A percentile compares a stretch with the other conserved stretches of the same genome.
These are phyloP conservation scores for Adrianichthys oophorus DNA, from an alignment of 2,797 vertebrate species.

Conservation along the genomic window DNA sequence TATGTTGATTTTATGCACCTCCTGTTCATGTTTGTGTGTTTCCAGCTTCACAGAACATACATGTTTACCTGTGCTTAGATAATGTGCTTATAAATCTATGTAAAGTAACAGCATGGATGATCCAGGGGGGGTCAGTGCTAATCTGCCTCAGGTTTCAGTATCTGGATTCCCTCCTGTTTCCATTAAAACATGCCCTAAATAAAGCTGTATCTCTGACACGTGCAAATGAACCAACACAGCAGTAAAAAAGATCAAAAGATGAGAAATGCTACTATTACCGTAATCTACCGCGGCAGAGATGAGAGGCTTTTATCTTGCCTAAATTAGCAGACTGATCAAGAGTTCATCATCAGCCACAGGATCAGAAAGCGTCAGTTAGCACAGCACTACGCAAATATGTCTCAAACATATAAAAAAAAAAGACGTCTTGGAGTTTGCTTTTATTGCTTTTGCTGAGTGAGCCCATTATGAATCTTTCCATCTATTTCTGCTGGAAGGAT, in stretches of 20 bases:
- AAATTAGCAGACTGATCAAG: slow-evolving; percentile 75
- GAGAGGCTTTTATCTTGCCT: slow-evolving; percentile 75
- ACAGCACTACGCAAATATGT: slow-evolving; percentile 48
- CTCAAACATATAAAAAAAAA: slow-evolving; percentile 69
- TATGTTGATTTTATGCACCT: not conserved
- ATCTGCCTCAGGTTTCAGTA: slow-evolving; percentile 74
- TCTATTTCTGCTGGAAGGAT: slow-evolving; percentile 24
- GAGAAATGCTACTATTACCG: slow-evolving; percentile 73
- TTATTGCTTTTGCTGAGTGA: slow-evolving; percentile 49
- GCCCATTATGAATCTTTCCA: slow-evolving; percentile 55
- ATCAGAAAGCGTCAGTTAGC: slow-evolving; percentile 68
- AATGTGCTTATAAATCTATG: slow-evolving; percentile 41
- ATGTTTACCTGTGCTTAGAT: slow-evolving; percentile 38
- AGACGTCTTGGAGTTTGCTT: slow-evolving; percentile 58
- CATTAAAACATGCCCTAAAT: slow-evolving; percentile 76
- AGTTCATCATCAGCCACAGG: slow-evolving; percentile 67
- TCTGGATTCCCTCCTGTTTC: slow-evolving; percentile 69
- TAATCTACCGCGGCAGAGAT: slow-evolving; percentile 75
- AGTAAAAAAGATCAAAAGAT: slow-evolving; percentile 78
- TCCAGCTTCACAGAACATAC: slow-evolving; percentile 13
- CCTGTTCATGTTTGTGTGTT: slow-evolving; percentile 9
- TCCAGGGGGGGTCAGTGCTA: slow-evolving; percentile 70
- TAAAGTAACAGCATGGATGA: slow-evolving; percentile 49
- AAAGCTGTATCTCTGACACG: slow-evolving; percentile 78
- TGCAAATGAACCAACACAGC: slow-evolving; percentile 79